These are phyloP conservation scores for Sebastes melanostomus DNA, from an alignment of 2,797 vertebrate genomes.

Conservation along the genomic window DNA sequence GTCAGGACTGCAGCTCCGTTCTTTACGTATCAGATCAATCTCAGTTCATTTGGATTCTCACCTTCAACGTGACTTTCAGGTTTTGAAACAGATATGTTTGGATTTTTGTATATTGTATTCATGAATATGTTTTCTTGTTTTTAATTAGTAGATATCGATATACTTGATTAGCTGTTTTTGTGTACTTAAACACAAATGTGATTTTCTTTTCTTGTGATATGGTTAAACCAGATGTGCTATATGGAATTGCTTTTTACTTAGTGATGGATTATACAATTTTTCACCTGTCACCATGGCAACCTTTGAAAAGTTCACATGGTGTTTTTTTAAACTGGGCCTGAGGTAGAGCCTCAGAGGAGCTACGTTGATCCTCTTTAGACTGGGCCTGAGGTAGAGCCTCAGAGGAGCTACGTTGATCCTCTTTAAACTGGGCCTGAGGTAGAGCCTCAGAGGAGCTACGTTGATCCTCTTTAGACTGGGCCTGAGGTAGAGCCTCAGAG, in stretches of 20 bases:
- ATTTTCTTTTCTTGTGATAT: slow-evolving; percentile 86
- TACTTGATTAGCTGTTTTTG: slow-evolving; percentile 81
- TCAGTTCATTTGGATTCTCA: slow-evolving; percentile 81
- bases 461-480: no score
- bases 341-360: slow-evolving; percentile 87
- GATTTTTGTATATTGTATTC: slow-evolving; percentile 92
- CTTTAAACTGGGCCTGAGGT: no score
- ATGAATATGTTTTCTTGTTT: slow-evolving; percentile 88
- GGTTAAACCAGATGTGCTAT: slow-evolving; percentile 89
- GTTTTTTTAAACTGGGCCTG: slow-evolving; percentile 84
- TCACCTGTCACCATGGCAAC: slow-evolving; percentile 78
- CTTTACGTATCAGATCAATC: slow-evolving; percentile 79
- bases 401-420: no score
- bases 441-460: no score
- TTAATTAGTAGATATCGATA: slow-evolving; percentile 84
- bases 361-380: slow-evolving; percentile 50
- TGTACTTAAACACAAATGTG: slow-evolving; percentile 94
- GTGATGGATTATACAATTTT: slow-evolving; percentile 80
- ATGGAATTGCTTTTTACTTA: slow-evolving; percentile 89
- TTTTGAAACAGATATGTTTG: slow-evolving; percentile 85
- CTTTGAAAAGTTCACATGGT: slow-evolving; percentile 84
- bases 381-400: no score
- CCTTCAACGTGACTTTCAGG: slow-evolving; percentile 89
- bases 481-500: no score
- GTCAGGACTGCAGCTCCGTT: slow-evolving; percentile 87